These are phyloP conservation scores for Masticophis lateralis DNA, from an alignment of 2,797 vertebrate genomes.

Conservation along the genomic window DNA sequence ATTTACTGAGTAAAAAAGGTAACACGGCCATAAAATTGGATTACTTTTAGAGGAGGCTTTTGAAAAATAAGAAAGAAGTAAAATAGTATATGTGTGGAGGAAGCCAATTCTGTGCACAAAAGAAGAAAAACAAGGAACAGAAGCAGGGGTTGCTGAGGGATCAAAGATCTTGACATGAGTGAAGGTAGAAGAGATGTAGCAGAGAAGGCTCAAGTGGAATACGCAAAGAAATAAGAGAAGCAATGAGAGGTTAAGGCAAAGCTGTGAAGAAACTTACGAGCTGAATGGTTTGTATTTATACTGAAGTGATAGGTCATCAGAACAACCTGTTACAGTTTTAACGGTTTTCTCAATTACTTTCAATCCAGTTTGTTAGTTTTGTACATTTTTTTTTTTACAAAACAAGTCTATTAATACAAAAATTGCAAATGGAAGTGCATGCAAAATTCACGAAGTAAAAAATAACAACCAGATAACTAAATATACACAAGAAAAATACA, in stretches of 20 bases:
- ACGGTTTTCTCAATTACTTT: not conserved
- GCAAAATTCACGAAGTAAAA: not conserved
- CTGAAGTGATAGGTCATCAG: not conserved
- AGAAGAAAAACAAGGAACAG: not conserved
- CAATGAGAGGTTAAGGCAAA: not conserved
- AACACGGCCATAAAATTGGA: not conserved
- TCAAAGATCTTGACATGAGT: not conserved
- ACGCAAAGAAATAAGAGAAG: not conserved
- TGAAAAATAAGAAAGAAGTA: not conserved
- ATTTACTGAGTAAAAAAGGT: not conserved
- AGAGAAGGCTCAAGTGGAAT: not conserved
- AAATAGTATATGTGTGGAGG: not conserved
- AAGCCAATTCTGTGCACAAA: not conserved
- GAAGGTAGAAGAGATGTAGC: not conserved
- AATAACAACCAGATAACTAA: not conserved
- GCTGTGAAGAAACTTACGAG: not conserved
- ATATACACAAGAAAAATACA: not conserved
- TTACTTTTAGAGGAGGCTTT: not conserved
- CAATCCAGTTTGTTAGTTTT: not conserved
- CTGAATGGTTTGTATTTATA: not conserved
- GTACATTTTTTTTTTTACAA: not conserved
- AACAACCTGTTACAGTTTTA: not conserved
- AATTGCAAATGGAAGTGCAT: not conserved
- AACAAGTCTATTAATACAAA: not conserved
- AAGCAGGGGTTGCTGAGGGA: not conserved